Base-by-base conservation (phyloP, 2,113 vertebrate genomes). In the Nyctereutes procyonoides region DNA sequence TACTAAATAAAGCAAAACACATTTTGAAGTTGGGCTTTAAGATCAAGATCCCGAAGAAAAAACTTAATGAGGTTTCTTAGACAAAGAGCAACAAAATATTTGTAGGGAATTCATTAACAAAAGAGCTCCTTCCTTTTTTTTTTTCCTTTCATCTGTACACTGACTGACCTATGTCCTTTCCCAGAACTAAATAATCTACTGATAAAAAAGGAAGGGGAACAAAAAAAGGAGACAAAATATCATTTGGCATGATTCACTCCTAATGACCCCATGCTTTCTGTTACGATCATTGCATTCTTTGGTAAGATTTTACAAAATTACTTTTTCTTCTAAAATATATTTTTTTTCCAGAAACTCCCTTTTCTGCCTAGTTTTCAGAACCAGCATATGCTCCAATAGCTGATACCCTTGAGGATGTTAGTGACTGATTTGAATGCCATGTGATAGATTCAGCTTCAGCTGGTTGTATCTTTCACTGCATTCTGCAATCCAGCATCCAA, bases 281-380 rank as follows among this genome's bases (percentile, higher is more conserved):
- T 6, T 76, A 10, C 2, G 92, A 32, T 35, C 16, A 35, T 7
- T 53, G 5, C 0, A 0, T 71, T 94, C 16, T 95, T 93, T 55
- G 56, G 79, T 79, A 73, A 71, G 19, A n/a, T 85, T 96, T 92
- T 71, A 84, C 15, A 81, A 63, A 95, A 86, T 48, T 4, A 53
- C 1, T 51, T 71, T 76, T 53, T 32, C 74, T 43, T 32, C 12
- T 3, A 51, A 65, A 28, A 35, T 88, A 74, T 51, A 32, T 9
- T 58, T 38, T 62, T 38, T 43, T 51, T 20, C 26, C 14, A 35
- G 55, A 92, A 96, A 76, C 12, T 67, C 30, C 1, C 24, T 69
- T 89, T 90, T 67, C 43, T 90, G 12, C 4, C 11, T 58, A 38
- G 7, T 96, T 81, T 90, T 84, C 19, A 90, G 43, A 43, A 51